Base-by-base conservation (phyloP, 2,888 invertebrate species). In the Drosophila kuntzei region DNA sequence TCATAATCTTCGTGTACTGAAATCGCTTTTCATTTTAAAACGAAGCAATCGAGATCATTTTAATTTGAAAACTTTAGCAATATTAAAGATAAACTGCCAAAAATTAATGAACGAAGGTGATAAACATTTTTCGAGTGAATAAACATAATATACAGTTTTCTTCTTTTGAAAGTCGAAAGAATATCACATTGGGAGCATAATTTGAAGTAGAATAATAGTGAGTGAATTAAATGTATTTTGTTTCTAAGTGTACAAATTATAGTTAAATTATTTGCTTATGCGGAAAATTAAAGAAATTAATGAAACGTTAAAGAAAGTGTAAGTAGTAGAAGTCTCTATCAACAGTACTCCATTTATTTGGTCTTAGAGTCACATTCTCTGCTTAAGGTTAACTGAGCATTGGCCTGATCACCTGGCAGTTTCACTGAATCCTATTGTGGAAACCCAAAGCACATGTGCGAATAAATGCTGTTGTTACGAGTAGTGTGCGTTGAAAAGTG, bases 401-500 rank as follows among this genome's bases (percentile, higher is more conserved):
- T 58, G 4, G 11, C 11, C 50, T 60, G 75, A 62, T 55, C 76
- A 59, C 25, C 70, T 57, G 64, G 44, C 50, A 70, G 55, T 70
- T 50, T 36, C n/a, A 44, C 32, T 46, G 49, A 60, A 44, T 57
- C 60, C 49, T 11, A 12, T 49, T 47, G 36, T 59, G 16, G 55
- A 14, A 6, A 4, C 20, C 7, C 20, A 8, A 22, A 14, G 34
- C 65, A 44, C 44, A 76, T 60, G 55, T 51, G 67, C 27, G 62
- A 55, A 53, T 63, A 49, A 59, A 47, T 57, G 53, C 58, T 44
- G 51, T 65, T 34, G 20, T 29, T 50, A 58, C 29, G 41, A 20
- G 41, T 20, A 20, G 44, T 36, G 41, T 62, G 20, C 57, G 65
- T 27, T 62, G 60, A 51, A 76, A 76, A 72, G 58, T 60, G 53